Percentiles rank a stretch among this genome's conserved stretches.
Evolutionary conservation across 2,113 vertebrate species (phyloP).

Genomic region (Cyanoliseus patagonus): DNA sequence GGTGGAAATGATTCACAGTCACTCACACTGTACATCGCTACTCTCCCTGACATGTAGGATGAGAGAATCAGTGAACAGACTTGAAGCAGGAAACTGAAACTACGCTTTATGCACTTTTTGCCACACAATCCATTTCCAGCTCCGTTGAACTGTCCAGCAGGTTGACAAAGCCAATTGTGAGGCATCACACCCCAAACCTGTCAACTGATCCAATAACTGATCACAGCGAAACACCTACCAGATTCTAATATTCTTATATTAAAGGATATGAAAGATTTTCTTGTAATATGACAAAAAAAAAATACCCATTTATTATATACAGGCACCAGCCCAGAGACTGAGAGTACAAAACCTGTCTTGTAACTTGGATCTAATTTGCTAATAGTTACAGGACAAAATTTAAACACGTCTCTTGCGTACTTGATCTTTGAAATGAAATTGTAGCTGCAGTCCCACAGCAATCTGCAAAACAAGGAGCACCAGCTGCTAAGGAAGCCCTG

Average conservation of each 20-base stretch:
- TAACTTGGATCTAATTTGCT: neutral
- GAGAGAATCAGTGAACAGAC: neutral
- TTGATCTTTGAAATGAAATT: neutral
- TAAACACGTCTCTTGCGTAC: neutral
- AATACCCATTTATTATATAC: neutral
- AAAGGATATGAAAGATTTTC: neutral
- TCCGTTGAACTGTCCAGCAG: neutral
- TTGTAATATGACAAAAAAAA: neutral
- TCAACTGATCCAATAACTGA: neutral
- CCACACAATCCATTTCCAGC: neutral
- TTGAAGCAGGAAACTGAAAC: neutral
- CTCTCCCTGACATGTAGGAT: neutral
- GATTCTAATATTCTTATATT: neutral
- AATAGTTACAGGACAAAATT: neutral
- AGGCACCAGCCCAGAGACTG: neutral
- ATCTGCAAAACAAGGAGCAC: neutral
- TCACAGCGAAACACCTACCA: neutral
- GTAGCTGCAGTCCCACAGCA: neutral
- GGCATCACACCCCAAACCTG: neutral
- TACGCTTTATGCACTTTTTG: constrained; percentile 9
- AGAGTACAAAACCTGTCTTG: neutral
- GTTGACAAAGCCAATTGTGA: neutral
- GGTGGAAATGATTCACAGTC: constrained; percentile 3
- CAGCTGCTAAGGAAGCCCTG: neutral
- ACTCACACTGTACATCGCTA: neutral